A percentile compares a stretch with the other conserved stretches of the same genome.
These are phyloP conservation scores for Drosophila funebris DNA, from an alignment of 1,140 invertebrate species.

Conservation along the genomic window DNA sequence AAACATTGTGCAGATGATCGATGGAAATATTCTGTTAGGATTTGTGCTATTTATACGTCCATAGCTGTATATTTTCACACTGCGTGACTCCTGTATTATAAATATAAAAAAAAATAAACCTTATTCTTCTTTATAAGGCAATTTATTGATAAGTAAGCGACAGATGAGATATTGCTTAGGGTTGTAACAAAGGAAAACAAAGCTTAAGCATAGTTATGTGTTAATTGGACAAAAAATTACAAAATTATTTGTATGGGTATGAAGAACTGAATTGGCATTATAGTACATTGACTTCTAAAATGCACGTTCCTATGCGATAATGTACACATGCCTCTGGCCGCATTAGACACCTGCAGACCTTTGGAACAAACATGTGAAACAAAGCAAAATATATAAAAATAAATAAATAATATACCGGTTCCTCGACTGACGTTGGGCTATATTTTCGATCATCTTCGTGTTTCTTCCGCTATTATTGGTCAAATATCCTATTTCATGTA, in stretches of 20 bases:
- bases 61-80: background rate
- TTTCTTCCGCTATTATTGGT: constrained; percentile 75
- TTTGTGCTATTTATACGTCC: no score
- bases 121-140: no score
- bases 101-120: no score
- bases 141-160: background rate
- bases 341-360: constrained; percentile 48
- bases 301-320: constrained; percentile 70
- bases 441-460: constrained; percentile 84
- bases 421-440: constrained; percentile 87
- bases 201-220: constrained; percentile 52
- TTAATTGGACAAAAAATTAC: constrained; percentile 33
- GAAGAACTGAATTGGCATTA: constrained; percentile 25
- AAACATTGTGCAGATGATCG: no score
- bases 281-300: constrained; percentile 48
- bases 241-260: constrained; percentile 33
- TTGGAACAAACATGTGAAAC: constrained; percentile 42
- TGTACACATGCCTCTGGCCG: constrained; percentile 74
- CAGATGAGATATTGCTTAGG: constrained; percentile 10
- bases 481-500: constrained; percentile 46
- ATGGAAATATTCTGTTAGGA: no score
- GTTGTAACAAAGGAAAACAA: constrained; percentile 61
- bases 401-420: constrained; percentile 85
- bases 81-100: no score
- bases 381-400: constrained; percentile 66